Percentiles rank a stretch among this genome's conserved stretches.
phyloP scores from a whole-genome alignment of 2,888 invertebrate genomes.

The Plebejus anna region DNA sequence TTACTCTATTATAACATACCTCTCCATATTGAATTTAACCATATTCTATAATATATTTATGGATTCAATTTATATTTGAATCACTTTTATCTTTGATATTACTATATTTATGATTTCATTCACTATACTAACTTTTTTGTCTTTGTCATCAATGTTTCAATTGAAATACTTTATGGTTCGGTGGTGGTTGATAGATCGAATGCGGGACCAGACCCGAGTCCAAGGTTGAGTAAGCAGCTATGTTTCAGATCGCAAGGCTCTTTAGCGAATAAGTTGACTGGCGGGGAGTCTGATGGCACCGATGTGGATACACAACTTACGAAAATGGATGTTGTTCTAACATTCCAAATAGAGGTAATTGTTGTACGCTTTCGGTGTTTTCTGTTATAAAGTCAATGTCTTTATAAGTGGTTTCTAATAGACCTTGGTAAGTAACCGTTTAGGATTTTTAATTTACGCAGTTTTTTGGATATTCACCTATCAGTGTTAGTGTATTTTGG shows the following conservation, averaged over 20 bases:
- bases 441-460: not conserved
- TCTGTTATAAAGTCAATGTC: not conserved
- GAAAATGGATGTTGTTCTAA: conserved; percentile 98
- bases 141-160: conserved; percentile 17
- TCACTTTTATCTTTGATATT: conserved; percentile 14
- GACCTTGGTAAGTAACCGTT: not conserved
- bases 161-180: conserved; percentile 34
- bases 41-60: conserved; percentile 28
- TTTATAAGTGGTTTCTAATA: not conserved
- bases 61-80: conserved; percentile 1
- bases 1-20: conserved; percentile 36
- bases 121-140: not conserved
- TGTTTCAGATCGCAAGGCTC: conserved; percentile 93
- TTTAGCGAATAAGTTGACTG: conserved; percentile 93
- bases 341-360: conserved; percentile 96
- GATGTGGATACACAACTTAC: conserved; percentile 97
- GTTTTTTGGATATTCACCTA: not conserved
- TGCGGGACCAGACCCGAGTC: conserved; percentile 77
- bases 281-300: conserved; percentile 96
- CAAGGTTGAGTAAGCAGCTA: conserved; percentile 81
- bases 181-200: conserved; percentile 66
- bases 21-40: conserved; percentile 35
- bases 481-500: not conserved
- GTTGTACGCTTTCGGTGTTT: conserved; percentile 13
- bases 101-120: not conserved